Evolutionary conservation across 2,888 invertebrate species (phyloP).

Genomic region (Thecophora atra): DNA sequence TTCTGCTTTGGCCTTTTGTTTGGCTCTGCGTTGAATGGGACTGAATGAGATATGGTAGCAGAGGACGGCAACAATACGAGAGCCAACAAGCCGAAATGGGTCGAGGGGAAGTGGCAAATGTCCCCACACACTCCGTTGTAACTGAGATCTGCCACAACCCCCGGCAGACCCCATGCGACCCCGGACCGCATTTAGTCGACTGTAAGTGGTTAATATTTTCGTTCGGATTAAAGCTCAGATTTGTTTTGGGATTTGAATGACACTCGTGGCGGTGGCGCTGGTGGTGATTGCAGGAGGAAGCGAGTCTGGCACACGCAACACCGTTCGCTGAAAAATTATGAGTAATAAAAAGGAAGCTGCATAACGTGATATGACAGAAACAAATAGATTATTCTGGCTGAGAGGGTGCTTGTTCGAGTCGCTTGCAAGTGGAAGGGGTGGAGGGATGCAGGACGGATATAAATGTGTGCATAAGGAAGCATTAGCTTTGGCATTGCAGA

Average conservation of each 20-base stretch:
- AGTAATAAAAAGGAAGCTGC: constrained; percentile 48
- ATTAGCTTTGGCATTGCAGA: too few species aligned
- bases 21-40: constrained; percentile 22
- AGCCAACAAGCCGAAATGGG: background rate
- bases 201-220: constrained; percentile 40
- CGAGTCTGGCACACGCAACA: background rate
- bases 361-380: constrained; percentile 23
- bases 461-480: background rate
- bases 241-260: constrained; percentile 28
- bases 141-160: constrained; percentile 11
- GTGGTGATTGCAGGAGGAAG: background rate
- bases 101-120: background rate
- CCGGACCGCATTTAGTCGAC: constrained; percentile 16
- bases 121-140: constrained; percentile 20
- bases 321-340: constrained; percentile 44
- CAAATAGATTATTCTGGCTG: constrained; percentile 44
- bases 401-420: constrained; percentile 14
- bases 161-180: too few species aligned
- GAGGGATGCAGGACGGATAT: background rate
- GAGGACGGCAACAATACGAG: constrained; percentile 34
- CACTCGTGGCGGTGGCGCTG: background rate
- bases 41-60: constrained; percentile 37
- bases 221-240: constrained; percentile 37
- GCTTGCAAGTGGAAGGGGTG: constrained; percentile 28
- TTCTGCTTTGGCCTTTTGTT: background rate